Base-by-base conservation (phyloP, 1,140 invertebrate genomes). In the Drosophila dunni region DNA sequence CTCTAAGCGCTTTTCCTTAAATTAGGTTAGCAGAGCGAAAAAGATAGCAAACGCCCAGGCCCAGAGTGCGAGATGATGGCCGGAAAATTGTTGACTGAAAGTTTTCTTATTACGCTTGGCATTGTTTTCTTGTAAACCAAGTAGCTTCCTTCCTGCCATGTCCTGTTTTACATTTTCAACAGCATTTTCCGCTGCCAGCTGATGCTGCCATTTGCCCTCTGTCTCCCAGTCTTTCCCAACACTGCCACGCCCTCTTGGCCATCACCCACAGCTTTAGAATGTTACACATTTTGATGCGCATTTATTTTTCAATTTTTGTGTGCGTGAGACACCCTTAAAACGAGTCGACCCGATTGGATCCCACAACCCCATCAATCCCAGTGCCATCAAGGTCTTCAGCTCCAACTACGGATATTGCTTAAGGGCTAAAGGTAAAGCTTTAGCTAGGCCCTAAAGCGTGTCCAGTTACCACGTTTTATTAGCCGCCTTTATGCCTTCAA, bases 1-100 rank as follows among this genome's bases (percentile, higher is more conserved):
- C 80, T 83, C 79, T 79, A 64, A 76, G 80, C 80, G 60, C 80
- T 79, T 83, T 83, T 83, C 79, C 79, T 83, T 76, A 83, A 83
- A 83, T 83, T 83, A 65, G 80, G 80, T 83, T 83, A 83, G 56
- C 80, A 50, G 80, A 79, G 69, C 64, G 63, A 46, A 46, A 42
- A 1, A 51, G 9, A 4, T 10, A 33, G 51, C 34, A 7, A 29
- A 29, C 1, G 9, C 40, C 13, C 45, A 15, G 54, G 9, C 40
- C 13, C 45, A 15, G 54, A 45, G 24, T 3, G 7, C 33, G 60
- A 38, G 13, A 7, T 13, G 45, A 20, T 58, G 70, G 63, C 36
- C 61, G 61, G 50, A 64, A 64, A 54, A 64, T 38, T 66, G 79
- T 56, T 82, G 70, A 71, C 61, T 40, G 46, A 83, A 83, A 79